Evolutionary conservation across 2,113 vertebrate genomes (phyloP), one percentile per base, ranked within the genome.

Genomic region (Phrynosoma platyrhinos): DNA sequence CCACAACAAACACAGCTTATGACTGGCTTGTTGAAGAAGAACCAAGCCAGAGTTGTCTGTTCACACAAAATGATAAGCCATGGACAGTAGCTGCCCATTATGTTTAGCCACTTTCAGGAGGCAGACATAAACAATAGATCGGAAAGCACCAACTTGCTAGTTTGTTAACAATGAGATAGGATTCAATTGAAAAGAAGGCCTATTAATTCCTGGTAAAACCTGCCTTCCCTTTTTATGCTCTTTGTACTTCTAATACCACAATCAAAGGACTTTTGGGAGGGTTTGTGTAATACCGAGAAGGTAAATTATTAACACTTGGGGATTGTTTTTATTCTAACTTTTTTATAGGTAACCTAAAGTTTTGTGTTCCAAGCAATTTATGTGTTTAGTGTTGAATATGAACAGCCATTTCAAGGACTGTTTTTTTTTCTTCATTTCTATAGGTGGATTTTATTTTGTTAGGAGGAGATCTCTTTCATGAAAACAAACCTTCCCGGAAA

Each of bases 401-500:
- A 62, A 66, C 20, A 83, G 76, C 58, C n/a, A 62, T 75, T 14
- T 8, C 94, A 94, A 94, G 72, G 78, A 68, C 18, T 14, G 68
- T 20, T 90, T 95, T 92, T 95, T 87, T 95, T 64, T 95, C 95
- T 2, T 2, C 36, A 85, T 88, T 74, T 90, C 5, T 92, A 21
- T 95, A 99, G 98, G 99, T 99, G 79, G 99, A 99, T 96, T 98
- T 99, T 91, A 94, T 99, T 96, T 96, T 99, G 86, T 95, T 99
- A 93, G 99, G 99, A 69, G 99, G 99, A 9, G 99, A 99, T 96
- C 98, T 99, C 91, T 99, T 99, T 92, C 99, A 99, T 13, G 98
- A 99, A 86, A 99, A 99, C 95, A 99, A 99, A 90, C 99, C 99
- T 0, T 98, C 99, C 16, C 97, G 99, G 13, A 98, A 97, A 94